phyloP scores from a whole-genome alignment of 2,797 vertebrate species.

The Crenichthys baileyi region DNA sequence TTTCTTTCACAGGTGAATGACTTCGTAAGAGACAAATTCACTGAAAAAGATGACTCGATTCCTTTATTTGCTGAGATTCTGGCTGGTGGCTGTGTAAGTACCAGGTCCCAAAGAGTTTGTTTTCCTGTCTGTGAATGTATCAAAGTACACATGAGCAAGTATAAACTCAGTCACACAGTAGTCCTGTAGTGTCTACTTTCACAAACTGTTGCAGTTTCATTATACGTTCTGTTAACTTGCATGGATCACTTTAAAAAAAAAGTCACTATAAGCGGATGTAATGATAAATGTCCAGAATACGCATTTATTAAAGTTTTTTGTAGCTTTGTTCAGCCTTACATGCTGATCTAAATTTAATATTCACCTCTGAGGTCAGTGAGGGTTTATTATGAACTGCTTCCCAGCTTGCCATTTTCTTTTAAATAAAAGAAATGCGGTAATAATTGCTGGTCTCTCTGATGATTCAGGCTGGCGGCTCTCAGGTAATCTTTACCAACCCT shows the following conservation, averaged over 20 bases:
- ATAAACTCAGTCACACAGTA: not conserved
- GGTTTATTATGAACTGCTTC: slow-evolving; percentile 25
- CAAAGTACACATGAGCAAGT: not conserved
- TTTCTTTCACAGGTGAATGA: slow-evolving; percentile 89
- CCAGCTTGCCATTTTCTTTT: not conserved
- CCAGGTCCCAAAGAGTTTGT: not conserved
- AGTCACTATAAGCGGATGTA: slow-evolving; percentile 21
- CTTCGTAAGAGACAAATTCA: slow-evolving; percentile 97
- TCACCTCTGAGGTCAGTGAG: slow-evolving; percentile 16
- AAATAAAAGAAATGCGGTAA: slow-evolving; percentile 1
- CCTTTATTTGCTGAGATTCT: slow-evolving; percentile 89
- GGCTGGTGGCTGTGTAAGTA: slow-evolving; percentile 96
- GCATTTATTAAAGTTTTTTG: slow-evolving; percentile 24
- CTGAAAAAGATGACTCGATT: slow-evolving; percentile 86
- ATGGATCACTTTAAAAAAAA: slow-evolving; percentile 11
- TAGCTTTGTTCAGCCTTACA: slow-evolving; percentile 51
- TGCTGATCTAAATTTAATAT: slow-evolving; percentile 33
- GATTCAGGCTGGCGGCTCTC: slow-evolving; percentile 93
- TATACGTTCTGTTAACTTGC: slow-evolving; percentile 9
- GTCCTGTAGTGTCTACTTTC: not conserved
- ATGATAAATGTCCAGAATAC: slow-evolving; percentile 36
- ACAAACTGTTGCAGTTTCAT: slow-evolving; percentile 15
- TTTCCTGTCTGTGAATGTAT: slow-evolving; percentile 9
- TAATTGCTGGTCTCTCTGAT: not conserved
- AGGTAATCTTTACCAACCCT: slow-evolving; percentile 99